Evolutionary conservation across 2,113 vertebrate species (phyloP).

Genomic region (Passerina amoena): DNA sequence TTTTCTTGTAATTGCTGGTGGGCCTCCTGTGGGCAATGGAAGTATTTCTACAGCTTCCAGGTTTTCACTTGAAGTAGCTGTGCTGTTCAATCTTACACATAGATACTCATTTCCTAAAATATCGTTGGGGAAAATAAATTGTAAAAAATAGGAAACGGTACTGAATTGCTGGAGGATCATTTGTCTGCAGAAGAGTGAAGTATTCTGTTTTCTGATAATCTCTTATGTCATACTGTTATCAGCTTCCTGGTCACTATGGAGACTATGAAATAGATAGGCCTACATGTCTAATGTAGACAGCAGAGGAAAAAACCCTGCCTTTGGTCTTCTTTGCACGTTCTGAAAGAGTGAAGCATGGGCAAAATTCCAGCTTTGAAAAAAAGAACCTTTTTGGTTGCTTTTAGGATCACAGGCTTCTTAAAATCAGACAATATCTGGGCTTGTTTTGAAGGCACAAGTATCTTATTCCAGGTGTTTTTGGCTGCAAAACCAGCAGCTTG

Average conservation of each 20-base stretch:
- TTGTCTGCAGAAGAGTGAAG: neutral
- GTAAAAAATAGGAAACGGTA: neutral
- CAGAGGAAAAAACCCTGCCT: neutral
- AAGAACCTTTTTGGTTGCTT: neutral
- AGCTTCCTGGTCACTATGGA: conserved; percentile 46
- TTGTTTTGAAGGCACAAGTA: neutral
- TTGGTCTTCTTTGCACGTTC: neutral
- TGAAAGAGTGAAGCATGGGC: conserved; percentile 15
- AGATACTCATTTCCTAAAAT: neutral
- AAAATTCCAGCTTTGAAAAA: conserved; percentile 39
- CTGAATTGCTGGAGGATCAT: neutral
- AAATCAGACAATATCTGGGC: conserved; percentile 4
- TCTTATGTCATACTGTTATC: conserved; percentile 1
- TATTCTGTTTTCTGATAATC: neutral
- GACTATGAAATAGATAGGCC: conserved; percentile 20
- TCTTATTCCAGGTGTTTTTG: conserved; percentile 55
- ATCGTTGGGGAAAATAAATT: neutral
- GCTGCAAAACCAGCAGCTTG: neutral
- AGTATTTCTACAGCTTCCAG: neutral
- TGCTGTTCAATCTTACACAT: neutral
- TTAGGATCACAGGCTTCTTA: neutral
- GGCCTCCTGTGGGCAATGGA: neutral
- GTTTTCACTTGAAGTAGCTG: neutral
- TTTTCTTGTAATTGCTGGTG: neutral
- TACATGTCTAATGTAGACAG: neutral